Evolutionary conservation across 1,140 invertebrate species (phyloP).

Genomic region (Heliconius hermathena): DNA sequence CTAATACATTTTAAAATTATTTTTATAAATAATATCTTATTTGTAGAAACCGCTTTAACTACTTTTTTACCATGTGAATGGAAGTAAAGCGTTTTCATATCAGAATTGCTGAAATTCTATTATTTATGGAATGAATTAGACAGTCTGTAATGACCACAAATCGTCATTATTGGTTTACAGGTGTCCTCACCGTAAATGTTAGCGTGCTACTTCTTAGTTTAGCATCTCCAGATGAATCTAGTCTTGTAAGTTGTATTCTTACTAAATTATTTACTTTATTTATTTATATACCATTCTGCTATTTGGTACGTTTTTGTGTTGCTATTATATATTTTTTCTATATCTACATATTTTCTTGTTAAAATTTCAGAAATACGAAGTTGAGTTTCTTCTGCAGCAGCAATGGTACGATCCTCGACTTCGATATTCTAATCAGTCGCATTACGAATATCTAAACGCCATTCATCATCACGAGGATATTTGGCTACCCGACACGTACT

Average conservation of each 20-base stretch:
- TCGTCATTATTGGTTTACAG: constrained; percentile 83
- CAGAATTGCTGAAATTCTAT: background rate
- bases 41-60: background rate
- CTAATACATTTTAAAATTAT: background rate
- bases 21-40: background rate
- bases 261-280: constrained; percentile 23
- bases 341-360: background rate
- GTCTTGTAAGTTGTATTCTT: constrained; percentile 88
- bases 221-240: constrained; percentile 96
- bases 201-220: constrained; percentile 95
- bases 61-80: background rate
- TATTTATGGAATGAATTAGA: background rate
- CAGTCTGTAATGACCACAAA: constrained; percentile 36
- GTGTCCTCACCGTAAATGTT: constrained; percentile 94
- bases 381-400: constrained; percentile 95
- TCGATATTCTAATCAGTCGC: constrained; percentile 91
- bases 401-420: constrained; percentile 95
- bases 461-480: constrained; percentile 94
- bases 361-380: constrained; percentile 93
- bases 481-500: constrained; percentile 96
- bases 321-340: constrained; percentile 13
- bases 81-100: background rate
- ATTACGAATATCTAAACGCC: constrained; percentile 93
- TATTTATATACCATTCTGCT: background rate
- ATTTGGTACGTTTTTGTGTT: background rate